phyloP scores from a whole-genome alignment of 2,888 invertebrate species.

The Clitarchus hookeri region DNA sequence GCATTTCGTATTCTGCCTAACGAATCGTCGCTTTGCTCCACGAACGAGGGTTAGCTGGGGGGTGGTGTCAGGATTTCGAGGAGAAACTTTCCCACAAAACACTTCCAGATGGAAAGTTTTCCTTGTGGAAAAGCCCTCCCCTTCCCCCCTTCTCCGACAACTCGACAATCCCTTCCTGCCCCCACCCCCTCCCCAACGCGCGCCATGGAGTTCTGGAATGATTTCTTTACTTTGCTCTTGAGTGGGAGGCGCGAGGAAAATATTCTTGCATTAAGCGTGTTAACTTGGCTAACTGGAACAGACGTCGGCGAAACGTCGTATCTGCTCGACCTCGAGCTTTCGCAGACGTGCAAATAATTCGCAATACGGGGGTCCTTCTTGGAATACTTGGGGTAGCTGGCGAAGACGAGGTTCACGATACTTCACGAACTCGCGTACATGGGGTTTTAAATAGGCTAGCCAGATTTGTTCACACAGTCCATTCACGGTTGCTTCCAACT shows the following conservation, averaged over 20 bases:
- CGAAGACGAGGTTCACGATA: too few relatives aligned
- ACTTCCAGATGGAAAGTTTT: slow-evolving; percentile 14
- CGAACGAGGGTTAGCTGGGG: slow-evolving; percentile 4
- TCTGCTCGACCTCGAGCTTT: too few relatives aligned
- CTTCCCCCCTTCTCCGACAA: not conserved
- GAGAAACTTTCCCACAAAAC: slow-evolving; percentile 2
- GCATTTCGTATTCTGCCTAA: slow-evolving; percentile 22
- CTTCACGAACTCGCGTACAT: too few relatives aligned
- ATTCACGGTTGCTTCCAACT: too few relatives aligned
- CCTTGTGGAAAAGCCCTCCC: not conserved
- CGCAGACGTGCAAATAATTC: not conserved
- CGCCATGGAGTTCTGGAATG: not conserved
- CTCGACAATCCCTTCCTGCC: not conserved
- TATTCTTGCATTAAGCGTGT: slow-evolving; percentile 5
- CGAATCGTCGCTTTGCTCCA: slow-evolving; percentile 17
- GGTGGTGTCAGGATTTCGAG: not conserved
- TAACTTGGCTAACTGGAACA: not conserved
- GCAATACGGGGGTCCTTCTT: too few relatives aligned
- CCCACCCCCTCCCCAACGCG: not conserved
- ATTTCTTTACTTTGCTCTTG: not conserved
- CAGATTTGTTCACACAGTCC: too few relatives aligned
- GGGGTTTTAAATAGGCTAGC: too few relatives aligned
- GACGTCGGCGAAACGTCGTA: not conserved
- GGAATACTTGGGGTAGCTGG: too few relatives aligned
- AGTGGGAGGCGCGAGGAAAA: not conserved